Conservation (phyloP, 2,888 invertebrate genomes). For the Creontiades dilutus region DNA sequence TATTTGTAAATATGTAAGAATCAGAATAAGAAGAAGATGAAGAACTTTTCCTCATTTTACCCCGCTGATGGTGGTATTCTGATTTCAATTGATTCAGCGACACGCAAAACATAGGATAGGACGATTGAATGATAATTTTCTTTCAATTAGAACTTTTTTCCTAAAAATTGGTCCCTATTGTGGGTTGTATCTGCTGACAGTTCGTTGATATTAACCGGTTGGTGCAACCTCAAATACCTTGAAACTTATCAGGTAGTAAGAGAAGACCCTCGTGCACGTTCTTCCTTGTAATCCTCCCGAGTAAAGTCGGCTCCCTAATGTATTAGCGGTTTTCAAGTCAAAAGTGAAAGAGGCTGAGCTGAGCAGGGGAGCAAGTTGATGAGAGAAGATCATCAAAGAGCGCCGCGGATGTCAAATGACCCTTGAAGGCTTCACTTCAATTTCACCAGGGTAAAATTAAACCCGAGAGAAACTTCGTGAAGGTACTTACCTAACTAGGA, state of each 20-base stretch:
- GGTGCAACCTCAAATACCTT: neutral
- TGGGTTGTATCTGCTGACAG: no score
- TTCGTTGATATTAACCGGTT: no score
- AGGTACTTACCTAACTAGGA: neutral
- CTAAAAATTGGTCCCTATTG: no score
- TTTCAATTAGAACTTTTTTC: no score
- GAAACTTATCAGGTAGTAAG: neutral
- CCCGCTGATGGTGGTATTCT: no score
- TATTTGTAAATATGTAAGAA: no score
- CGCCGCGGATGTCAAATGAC: conserved; percentile 4
- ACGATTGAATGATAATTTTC: no score
- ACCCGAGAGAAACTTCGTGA: neutral
- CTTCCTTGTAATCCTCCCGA: conserved; percentile 6
- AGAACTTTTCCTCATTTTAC: no score
- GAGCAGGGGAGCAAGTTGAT: neutral
- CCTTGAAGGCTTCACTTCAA: conserved; percentile 37
- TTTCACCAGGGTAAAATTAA: neutral
- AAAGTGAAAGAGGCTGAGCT: neutral
- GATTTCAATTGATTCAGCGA: no score
- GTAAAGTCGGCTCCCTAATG: neutral
- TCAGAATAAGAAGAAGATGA: no score
- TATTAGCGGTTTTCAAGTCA: conserved; percentile 17
- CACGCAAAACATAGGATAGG: no score
- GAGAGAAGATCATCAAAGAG: conserved; percentile 35
- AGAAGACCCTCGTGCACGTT: neutral